Conservation (phyloP, 2,797 vertebrate genomes). For the Eulemur coronatus region DNA sequence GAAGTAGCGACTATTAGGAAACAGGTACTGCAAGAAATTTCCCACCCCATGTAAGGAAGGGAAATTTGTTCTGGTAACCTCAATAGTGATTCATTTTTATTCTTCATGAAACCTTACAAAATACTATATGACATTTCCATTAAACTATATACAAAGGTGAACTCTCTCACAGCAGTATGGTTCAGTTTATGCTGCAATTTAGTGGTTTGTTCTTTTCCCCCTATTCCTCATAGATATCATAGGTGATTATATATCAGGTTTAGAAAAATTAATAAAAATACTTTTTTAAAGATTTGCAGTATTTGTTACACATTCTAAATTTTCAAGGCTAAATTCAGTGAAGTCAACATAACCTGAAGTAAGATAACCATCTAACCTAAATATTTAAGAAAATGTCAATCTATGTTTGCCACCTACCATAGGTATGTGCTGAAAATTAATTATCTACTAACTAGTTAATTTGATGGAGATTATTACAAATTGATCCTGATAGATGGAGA, state of each 20-base stretch:
- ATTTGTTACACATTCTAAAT: neutral
- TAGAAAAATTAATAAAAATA: neutral
- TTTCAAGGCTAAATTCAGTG: neutral
- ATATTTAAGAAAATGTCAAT: neutral
- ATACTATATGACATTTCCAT: neutral
- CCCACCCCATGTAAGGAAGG: neutral
- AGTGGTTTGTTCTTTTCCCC: neutral
- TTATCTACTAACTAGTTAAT: neutral
- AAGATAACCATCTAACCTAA: neutral
- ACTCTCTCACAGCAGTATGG: neutral
- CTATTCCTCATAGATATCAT: neutral
- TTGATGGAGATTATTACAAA: constrained; percentile 6
- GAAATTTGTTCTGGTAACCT: neutral
- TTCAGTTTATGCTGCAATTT: neutral
- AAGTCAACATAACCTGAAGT: neutral
- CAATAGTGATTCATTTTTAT: constrained; percentile 30
- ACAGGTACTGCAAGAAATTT: neutral
- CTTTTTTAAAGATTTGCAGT: neutral
- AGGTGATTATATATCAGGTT: neutral
- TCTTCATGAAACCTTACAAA: neutral
- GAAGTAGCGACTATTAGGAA: neutral
- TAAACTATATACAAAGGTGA: neutral
- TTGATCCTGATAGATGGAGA: neutral
- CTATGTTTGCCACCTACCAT: neutral
- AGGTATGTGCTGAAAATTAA: neutral